These are phyloP conservation scores for Alaudala cheleensis DNA, from an alignment of 2,113 vertebrate genomes.

Conservation along the genomic window DNA sequence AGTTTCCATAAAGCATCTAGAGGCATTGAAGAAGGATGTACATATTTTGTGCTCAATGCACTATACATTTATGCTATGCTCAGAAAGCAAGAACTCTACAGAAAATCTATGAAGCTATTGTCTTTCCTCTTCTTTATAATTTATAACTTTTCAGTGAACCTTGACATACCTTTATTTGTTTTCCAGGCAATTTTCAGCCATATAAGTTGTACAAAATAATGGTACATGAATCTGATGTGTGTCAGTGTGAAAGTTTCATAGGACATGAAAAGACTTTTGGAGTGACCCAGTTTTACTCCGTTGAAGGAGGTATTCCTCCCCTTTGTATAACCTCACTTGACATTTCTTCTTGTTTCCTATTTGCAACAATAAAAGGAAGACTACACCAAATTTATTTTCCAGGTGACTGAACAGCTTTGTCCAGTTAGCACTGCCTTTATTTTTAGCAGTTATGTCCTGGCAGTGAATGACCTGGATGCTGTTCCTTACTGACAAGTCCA, in stretches of 20 bases:
- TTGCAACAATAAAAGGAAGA: not conserved
- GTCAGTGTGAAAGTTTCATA: conserved; percentile 69
- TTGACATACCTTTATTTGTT: not conserved
- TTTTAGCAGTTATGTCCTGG: not conserved
- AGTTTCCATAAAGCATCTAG: not conserved
- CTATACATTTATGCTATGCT: not conserved
- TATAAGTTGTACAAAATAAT: conserved; percentile 50
- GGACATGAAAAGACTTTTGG: conserved; percentile 73
- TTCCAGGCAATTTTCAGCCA: conserved; percentile 14
- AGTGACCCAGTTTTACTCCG: conserved; percentile 65
- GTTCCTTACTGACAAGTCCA: not conserved
- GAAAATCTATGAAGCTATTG: not conserved
- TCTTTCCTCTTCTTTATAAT: not conserved
- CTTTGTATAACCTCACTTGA: not conserved
- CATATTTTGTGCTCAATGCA: not conserved
- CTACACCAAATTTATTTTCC: not conserved
- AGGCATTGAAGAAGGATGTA: not conserved
- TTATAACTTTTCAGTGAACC: not conserved
- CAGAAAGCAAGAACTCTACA: not conserved
- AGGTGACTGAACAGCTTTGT: not conserved
- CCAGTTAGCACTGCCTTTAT: not conserved
- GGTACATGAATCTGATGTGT: conserved; percentile 1
- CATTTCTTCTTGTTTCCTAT: not conserved
- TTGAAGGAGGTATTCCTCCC: conserved; percentile 78
- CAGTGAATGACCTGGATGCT: not conserved